These are phyloP conservation scores for Leptogaster cylindrica DNA, from an alignment of 2,888 invertebrate genomes.

Conservation along the genomic window DNA sequence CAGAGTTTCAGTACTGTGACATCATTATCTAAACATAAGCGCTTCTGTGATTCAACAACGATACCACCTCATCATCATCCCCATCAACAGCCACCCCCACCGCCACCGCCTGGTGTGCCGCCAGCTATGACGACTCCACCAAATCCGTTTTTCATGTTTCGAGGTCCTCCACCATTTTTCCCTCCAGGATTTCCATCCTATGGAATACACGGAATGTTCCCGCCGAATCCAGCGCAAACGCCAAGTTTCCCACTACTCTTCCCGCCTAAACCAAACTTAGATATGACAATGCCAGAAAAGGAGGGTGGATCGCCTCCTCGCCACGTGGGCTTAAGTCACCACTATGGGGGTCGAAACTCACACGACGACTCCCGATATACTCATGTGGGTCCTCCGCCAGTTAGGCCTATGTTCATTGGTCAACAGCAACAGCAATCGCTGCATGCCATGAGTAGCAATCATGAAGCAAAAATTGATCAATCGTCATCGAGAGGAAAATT, in stretches of 20 bases:
- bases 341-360: slow-evolving; percentile 49
- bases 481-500: slow-evolving; percentile 47
- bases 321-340: slow-evolving; percentile 51
- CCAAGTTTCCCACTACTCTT: slow-evolving; percentile 66
- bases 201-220: slow-evolving; percentile 65
- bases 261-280: slow-evolving; percentile 66
- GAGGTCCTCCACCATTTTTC: slow-evolving; percentile 71
- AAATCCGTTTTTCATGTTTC: slow-evolving; percentile 76
- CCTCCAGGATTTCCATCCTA: slow-evolving; percentile 70
- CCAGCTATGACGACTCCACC: slow-evolving; percentile 64
- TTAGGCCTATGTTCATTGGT: slow-evolving; percentile 63
- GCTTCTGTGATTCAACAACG: slow-evolving; percentile 88
- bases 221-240: slow-evolving; percentile 63
- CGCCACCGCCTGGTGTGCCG: slow-evolving; percentile 44
- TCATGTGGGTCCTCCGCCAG: slow-evolving; percentile 71
- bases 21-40: slow-evolving; percentile 92
- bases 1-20: slow-evolving; percentile 92
- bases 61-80: slow-evolving; percentile 52
- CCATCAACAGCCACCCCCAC: slow-evolving; percentile 56
- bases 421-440: not conserved
- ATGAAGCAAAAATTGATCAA: slow-evolving; percentile 13
- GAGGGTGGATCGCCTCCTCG: slow-evolving; percentile 46
- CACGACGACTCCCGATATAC: slow-evolving; percentile 48
- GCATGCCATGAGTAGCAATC: slow-evolving; percentile 13
- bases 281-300: slow-evolving; percentile 63